Evolutionary conservation across 1,140 invertebrate species (phyloP).

Genomic region (Dendroctonus valens): DNA sequence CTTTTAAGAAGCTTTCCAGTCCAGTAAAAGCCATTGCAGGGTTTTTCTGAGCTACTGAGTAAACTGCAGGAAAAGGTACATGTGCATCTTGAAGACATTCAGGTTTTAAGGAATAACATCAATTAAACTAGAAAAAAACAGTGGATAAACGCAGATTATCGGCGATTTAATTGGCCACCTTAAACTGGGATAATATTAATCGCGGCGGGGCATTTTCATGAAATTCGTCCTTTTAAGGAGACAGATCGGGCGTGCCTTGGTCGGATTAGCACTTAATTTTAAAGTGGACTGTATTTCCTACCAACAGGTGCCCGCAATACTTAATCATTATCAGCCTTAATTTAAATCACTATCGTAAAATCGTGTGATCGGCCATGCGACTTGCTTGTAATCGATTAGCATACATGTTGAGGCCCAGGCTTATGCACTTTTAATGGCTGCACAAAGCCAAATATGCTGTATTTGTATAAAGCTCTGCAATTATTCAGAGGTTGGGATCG

Average conservation of each 20-base stretch:
- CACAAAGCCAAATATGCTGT: conserved; percentile 7
- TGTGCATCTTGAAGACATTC: too few relatives aligned
- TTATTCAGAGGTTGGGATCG: conserved; percentile 8
- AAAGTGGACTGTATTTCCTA: conserved; percentile 15
- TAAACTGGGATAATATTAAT: too few relatives aligned
- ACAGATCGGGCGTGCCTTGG: conserved; percentile 8
- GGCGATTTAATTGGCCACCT: too few relatives aligned
- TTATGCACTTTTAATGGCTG: conserved; percentile 15
- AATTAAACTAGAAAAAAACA: too few relatives aligned
- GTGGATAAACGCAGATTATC: too few relatives aligned
- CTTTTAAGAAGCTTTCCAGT: too few relatives aligned
- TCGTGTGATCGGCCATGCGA: neutral
- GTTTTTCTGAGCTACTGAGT: too few relatives aligned
- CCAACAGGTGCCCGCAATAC: conserved; percentile 17
- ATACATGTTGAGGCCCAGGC: conserved; percentile 3
- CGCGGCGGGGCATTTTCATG: conserved; percentile 10
- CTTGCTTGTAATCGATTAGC: conserved; percentile 7
- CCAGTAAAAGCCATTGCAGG: too few relatives aligned
- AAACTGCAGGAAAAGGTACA: too few relatives aligned
- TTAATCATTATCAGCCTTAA: conserved; percentile 17
- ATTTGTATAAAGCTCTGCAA: conserved; percentile 11
- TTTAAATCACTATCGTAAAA: conserved; percentile 18
- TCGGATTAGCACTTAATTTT: conserved; percentile 26
- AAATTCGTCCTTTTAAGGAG: conserved; percentile 28
- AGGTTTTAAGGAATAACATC: too few relatives aligned